These are phyloP conservation scores for Mycteria americana DNA, from an alignment of 2,797 vertebrate species.

Conservation along the genomic window DNA sequence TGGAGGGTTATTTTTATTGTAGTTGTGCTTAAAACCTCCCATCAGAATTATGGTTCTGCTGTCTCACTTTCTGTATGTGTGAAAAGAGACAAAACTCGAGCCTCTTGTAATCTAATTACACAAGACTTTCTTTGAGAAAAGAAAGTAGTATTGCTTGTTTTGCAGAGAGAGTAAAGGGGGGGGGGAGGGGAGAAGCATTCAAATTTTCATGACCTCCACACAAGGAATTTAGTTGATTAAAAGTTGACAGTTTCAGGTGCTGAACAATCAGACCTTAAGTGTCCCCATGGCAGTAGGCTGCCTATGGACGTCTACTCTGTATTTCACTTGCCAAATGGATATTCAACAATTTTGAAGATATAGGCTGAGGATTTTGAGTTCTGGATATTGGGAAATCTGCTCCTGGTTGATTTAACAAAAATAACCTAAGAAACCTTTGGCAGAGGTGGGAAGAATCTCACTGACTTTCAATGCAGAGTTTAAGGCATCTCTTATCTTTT, in stretches of 20 bases:
- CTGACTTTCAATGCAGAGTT: neutral
- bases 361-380: neutral
- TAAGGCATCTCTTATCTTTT: neutral
- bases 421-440: neutral
- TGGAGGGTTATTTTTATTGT: neutral
- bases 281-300: neutral
- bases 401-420: neutral
- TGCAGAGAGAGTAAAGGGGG: neutral
- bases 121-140: neutral
- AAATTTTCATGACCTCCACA: neutral
- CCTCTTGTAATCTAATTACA: neutral
- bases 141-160: neutral
- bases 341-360: neutral
- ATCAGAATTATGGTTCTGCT: neutral
- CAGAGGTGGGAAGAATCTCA: neutral
- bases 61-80: neutral
- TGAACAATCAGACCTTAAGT: neutral
- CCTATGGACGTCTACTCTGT: neutral
- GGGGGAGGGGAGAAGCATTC: neutral
- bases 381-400: neutral
- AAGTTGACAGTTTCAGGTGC: neutral
- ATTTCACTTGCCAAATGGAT: neutral
- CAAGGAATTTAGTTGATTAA: neutral
- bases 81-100: neutral
- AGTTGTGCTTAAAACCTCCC: neutral